phyloP scores from a whole-genome alignment of 2,797 vertebrate species.

The Sibirionetta formosa region DNA sequence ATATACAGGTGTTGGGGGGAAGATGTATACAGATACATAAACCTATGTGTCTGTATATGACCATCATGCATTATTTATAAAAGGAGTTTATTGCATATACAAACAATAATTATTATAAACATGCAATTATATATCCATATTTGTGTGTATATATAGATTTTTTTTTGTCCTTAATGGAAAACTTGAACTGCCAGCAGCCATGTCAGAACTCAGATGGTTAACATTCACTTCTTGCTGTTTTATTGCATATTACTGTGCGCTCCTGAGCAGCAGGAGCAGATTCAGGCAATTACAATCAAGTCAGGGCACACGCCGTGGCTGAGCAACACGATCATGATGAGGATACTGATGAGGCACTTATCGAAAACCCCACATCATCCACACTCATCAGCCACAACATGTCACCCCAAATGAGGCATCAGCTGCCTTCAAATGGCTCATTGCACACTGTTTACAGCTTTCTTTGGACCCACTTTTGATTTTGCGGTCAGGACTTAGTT shows the following conservation, averaged over 20 bases:
- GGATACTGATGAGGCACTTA: slow-evolving; percentile 99
- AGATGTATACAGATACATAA: background rate
- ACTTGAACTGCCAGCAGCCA: slow-evolving; percentile 85
- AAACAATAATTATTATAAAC: slow-evolving; percentile 66
- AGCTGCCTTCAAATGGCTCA: slow-evolving; percentile 88
- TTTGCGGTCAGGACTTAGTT: slow-evolving; percentile 85
- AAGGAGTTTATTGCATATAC: slow-evolving; percentile 34
- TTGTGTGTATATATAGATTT: slow-evolving; percentile 55
- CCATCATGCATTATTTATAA: slow-evolving; percentile 38
- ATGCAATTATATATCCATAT: slow-evolving; percentile 69
- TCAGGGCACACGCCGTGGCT: slow-evolving; percentile 99
- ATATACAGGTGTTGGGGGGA: slow-evolving; percentile 13
- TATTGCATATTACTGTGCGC: slow-evolving; percentile 95
- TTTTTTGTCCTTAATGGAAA: slow-evolving; percentile 80
- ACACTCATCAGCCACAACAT: slow-evolving; percentile 93
- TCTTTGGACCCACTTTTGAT: slow-evolving; percentile 88
- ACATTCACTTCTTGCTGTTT: slow-evolving; percentile 96
- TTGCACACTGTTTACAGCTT: slow-evolving; percentile 88
- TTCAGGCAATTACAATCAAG: slow-evolving; percentile 99
- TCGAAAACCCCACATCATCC: slow-evolving; percentile 92
- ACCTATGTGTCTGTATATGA: slow-evolving; percentile 4
- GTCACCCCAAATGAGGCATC: slow-evolving; percentile 90
- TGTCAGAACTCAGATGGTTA: slow-evolving; percentile 96
- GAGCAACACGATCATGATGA: slow-evolving; percentile 98
- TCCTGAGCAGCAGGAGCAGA: slow-evolving; percentile 98